Evolutionary conservation across 2,113 vertebrate genomes (phyloP).

Genomic region (Hemichromis elongatus): DNA sequence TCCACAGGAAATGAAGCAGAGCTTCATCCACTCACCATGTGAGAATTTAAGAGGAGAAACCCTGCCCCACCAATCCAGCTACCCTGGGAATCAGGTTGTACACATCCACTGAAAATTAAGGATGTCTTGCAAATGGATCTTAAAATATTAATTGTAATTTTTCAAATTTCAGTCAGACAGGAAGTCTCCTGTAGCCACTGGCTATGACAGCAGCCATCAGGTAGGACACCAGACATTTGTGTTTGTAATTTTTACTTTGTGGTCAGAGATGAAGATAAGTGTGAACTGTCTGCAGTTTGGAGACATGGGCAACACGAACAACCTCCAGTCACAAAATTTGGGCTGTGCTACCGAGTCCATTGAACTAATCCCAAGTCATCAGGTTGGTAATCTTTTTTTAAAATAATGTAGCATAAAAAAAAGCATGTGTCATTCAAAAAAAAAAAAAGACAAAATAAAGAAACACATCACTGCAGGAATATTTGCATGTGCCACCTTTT

Average conservation of each 20-base stretch:
- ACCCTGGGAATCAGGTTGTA: neutral
- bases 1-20: neutral
- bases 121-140: neutral
- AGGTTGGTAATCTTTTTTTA: too few species aligned
- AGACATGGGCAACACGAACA: neutral
- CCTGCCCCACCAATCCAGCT: neutral
- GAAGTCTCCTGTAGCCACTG: rapidly evolving
- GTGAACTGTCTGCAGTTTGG: neutral
- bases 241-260: neutral
- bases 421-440: neutral
- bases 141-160: neutral
- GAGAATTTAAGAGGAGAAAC: neutral
- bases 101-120: neutral
- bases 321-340: neutral
- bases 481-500: neutral
- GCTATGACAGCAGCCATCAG: neutral
- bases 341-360: neutral
- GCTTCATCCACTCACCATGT: neutral
- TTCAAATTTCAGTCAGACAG: neutral
- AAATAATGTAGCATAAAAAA: too few species aligned
- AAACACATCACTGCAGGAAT: neutral
- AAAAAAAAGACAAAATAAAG: too few species aligned
- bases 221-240: neutral
- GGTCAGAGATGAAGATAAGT: neutral
- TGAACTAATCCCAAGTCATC: too few species aligned